phyloP scores from a whole-genome alignment of 2,888 invertebrate species.

The Microplitis manilae region DNA sequence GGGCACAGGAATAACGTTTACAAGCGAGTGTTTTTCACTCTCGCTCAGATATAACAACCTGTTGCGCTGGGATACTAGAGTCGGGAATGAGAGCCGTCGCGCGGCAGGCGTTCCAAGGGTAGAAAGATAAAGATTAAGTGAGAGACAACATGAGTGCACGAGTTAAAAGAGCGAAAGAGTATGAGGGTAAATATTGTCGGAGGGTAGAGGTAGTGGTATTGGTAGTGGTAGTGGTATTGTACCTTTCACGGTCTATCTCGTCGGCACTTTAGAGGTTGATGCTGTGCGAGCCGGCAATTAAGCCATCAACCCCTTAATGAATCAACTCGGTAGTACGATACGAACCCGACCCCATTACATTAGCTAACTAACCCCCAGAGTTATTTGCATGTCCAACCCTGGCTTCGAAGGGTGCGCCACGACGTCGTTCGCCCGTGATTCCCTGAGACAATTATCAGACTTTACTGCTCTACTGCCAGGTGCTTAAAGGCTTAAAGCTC shows the following conservation, averaged over 20 bases:
- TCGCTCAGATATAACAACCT: conserved; percentile 59
- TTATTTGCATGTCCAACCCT: conserved; percentile 69
- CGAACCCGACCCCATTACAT: conserved; percentile 67
- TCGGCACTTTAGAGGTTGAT: conserved; percentile 50
- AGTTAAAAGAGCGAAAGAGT: conserved; percentile 14
- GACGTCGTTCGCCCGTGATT: conserved; percentile 56
- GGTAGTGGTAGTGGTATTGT: background rate
- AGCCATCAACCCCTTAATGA: conserved; percentile 71
- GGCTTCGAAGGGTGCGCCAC: conserved; percentile 55
- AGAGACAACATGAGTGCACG: conserved; percentile 20
- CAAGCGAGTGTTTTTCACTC: conserved; percentile 15
- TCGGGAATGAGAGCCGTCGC: conserved; percentile 52
- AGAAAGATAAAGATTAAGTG: conserved; percentile 30
- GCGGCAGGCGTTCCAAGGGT: conserved; percentile 40
- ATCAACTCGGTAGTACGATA: conserved; percentile 59
- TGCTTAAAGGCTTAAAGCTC: conserved; percentile 70
- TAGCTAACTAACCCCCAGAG: conserved; percentile 70
- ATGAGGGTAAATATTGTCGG: background rate
- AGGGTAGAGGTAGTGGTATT: conserved; percentile 3
- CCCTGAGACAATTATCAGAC: conserved; percentile 68
- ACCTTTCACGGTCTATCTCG: conserved; percentile 7
- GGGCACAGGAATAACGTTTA: conserved; percentile 37
- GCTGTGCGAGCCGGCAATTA: conserved; percentile 69
- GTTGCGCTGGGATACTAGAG: conserved; percentile 62
- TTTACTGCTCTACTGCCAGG: conserved; percentile 62